Evolutionary conservation across 2,888 invertebrate species (phyloP).

Genomic region (Stenurella melanura): DNA sequence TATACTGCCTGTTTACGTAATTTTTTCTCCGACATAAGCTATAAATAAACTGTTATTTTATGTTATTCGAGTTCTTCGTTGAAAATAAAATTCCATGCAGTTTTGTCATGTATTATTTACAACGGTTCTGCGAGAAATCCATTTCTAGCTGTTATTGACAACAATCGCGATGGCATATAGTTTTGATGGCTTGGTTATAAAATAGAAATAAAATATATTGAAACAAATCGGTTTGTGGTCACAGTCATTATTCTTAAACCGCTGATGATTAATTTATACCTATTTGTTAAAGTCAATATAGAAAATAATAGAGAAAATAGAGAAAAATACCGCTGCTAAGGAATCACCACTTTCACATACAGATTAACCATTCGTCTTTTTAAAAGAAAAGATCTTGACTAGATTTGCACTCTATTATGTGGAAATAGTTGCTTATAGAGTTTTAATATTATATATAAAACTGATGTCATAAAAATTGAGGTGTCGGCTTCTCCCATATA

Average conservation of each 20-base stretch:
- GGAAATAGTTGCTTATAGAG: no score
- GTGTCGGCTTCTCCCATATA: no score
- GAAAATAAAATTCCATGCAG: constrained; percentile 1
- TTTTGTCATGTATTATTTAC: constrained; percentile 6
- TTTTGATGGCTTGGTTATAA: background rate
- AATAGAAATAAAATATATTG: background rate
- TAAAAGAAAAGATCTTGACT: no score
- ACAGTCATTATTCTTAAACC: background rate
- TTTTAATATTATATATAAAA: no score
- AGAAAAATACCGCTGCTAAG: no score
- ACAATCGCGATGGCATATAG: background rate
- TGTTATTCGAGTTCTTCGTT: background rate
- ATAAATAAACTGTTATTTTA: constrained; percentile 7
- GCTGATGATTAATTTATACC: no score
- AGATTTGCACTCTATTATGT: no score
- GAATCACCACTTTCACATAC: no score
- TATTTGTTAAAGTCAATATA: no score
- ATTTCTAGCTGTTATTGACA: background rate
- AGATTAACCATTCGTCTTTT: no score
- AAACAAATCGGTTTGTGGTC: background rate
- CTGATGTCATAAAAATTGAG: no score
- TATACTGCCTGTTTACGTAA: background rate
- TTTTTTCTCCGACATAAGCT: background rate
- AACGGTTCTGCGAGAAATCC: background rate
- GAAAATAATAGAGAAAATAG: no score